Evolutionary conservation across 2,888 invertebrate genomes (phyloP), one percentile per base, ranked within the genome.

Genomic region (Limnephilus marmoratus): DNA sequence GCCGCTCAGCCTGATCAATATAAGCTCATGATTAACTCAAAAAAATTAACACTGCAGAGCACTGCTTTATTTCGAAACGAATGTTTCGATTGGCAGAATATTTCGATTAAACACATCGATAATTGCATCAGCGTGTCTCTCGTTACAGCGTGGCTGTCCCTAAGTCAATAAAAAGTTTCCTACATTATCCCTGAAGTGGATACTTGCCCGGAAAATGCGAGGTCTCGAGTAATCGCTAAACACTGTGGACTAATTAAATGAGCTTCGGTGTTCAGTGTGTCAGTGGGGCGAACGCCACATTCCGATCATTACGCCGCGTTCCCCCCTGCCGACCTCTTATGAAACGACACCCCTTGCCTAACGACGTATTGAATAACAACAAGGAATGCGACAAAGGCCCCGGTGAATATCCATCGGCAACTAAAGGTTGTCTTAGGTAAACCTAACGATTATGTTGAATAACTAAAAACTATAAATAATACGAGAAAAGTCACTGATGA

Each of bases 231-330:
- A 34, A 37, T 82, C 31, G 82, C 34, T 37, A 37, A 83, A 83
- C 68, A 83, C 41, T 18, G 83, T 24, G 29, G n/a, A 86, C n/a
- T 86, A 86, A 86, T 86, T 37, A 24, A 85, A 29, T 86, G 45
- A 86, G 86, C 85, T 41, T 34, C 34, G 31, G 82, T 18, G 49
- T 68, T 18, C 86, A 86, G 86, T 86, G 86, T 86, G 86, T 86
- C 86, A 86, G 86, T 86, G 86, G 86, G 45, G 86, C 86, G 86
- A 86, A 49, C 86, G n/a, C 86, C 49, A 86, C 86, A 86, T 86
- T 86, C 86, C 85, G 85, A 41, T 85, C 85, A 24, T 85, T 45
- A 29, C n/a, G 45, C 85, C 41, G n/a, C 85, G 45, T 85, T 85
- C 12, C 49, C 86, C 86, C 49, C 85, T 29, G 86, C 86, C 45